phyloP scores from a whole-genome alignment of 1,140 invertebrate genomes.

The Aleiodes sp. region DNA sequence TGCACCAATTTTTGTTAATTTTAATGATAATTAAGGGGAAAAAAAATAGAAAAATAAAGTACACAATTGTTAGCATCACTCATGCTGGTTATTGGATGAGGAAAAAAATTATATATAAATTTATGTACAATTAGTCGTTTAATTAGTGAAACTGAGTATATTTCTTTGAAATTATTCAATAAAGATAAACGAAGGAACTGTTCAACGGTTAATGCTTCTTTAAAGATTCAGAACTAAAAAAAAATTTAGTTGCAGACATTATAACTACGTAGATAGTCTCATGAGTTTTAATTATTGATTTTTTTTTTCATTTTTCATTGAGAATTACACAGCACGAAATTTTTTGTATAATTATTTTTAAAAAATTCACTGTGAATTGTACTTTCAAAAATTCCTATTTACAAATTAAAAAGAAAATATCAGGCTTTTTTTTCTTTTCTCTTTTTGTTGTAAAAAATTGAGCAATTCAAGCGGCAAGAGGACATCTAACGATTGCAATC shows the following conservation, averaged over 20 bases:
- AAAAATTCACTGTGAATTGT: neutral
- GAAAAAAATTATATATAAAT: neutral
- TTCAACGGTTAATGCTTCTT: too few species aligned
- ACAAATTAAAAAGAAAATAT: conserved; percentile 10
- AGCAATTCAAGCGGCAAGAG: conserved; percentile 12
- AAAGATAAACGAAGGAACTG: too few species aligned
- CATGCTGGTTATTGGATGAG: conserved; percentile 9
- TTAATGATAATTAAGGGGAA: neutral
- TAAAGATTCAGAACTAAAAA: too few species aligned
- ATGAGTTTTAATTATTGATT: neutral
- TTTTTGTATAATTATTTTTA: neutral
- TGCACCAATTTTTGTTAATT: conserved; percentile 10
- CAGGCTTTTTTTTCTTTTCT: neutral
- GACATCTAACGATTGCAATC: neutral
- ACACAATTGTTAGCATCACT: neutral
- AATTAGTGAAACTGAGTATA: too few species aligned
- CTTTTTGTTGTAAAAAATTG: conserved; percentile 6
- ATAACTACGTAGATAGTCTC: too few species aligned
- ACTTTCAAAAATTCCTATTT: neutral
- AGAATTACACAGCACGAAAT: conserved; percentile 4
- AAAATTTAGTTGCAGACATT: too few species aligned
- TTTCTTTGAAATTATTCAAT: too few species aligned
- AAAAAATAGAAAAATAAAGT: neutral
- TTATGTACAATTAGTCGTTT: conserved; percentile 1
- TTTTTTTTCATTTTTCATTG: neutral